Evolutionary conservation across 2,797 vertebrate genomes (phyloP).

Genomic region (Tolypeutes matacus): DNA sequence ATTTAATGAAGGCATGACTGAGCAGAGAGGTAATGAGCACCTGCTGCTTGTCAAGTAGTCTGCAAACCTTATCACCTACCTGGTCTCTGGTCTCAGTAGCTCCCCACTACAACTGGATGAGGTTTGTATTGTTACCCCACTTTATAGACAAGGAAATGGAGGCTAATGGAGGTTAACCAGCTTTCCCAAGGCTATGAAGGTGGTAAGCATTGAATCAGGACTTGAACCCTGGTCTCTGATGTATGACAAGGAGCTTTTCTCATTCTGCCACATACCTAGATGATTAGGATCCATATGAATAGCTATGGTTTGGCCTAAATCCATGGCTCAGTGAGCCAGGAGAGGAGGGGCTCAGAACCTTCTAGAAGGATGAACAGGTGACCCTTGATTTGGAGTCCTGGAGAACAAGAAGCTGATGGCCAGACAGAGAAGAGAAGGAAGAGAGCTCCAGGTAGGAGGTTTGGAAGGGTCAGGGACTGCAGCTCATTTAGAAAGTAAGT

Average conservation of each 20-base stretch:
- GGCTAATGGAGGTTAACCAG: background rate
- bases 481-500: background rate
- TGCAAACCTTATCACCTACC: background rate
- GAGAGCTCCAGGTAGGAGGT: background rate
- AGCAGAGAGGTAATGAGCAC: background rate
- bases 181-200: background rate
- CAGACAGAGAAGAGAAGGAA: background rate
- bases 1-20: background rate
- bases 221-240: background rate
- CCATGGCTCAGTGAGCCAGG: background rate
- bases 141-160: conserved; percentile 7
- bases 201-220: background rate
- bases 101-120: background rate
- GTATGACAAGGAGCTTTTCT: background rate
- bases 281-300: background rate
- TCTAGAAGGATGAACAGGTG: background rate
- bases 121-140: fast-evolving
- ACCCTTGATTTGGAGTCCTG: background rate
- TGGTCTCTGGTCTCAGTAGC: background rate
- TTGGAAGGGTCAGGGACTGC: background rate
- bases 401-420: background rate
- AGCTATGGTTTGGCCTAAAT: background rate
- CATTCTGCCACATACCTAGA: background rate
- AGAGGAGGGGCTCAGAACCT: background rate
- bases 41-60: background rate